Base-by-base conservation (phyloP, 2,113 vertebrate species). In the Callionymus lyra region DNA sequence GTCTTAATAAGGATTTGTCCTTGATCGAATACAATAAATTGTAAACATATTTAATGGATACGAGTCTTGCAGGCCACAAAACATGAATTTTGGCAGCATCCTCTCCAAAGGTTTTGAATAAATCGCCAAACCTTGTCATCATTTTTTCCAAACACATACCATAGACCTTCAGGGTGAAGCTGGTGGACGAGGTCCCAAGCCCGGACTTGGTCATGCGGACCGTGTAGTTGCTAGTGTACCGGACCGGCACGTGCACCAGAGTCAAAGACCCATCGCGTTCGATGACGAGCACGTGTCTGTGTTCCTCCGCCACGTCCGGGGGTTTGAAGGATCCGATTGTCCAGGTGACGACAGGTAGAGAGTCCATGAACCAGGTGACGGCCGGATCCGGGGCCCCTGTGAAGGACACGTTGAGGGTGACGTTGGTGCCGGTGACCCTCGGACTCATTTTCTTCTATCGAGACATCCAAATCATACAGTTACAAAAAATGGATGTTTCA, bases 111-210 rank as follows among this genome's bases (percentile, higher is more conserved):
- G n/a, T n/a, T n/a, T n/a, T n/a, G n/a, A n/a, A n/a, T n/a, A n/a
- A n/a, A n/a, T n/a, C n/a, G n/a, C n/a, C n/a, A n/a, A n/a, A n/a
- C n/a, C n/a, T n/a, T n/a, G n/a, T n/a, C n/a, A n/a, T n/a, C n/a
- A n/a, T n/a, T n/a, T n/a, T n/a, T n/a, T n/a, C n/a, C n/a, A n/a
- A 27, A 27, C 34, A 63, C 85, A 83, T 38, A 87, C 85, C 77
- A 52, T 67, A 85, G 6, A 87, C 70, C 1, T 13, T 61, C 1
- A 87, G 65, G 6, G 19, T 68, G 46, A 85, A 82, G 6, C 14
- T 39, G 8, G 42, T 11, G 1, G 9, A 52, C 2, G 16, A 41
- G 15, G 10, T 45, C 1, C 3, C 3, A 2, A 56, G 9, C 32
- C 79, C 82, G 11, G 74, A 18, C 44, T 83, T 69, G 2, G 47